Evolutionary conservation across 2,113 vertebrate species (phyloP), one percentile per base, ranked within the genome.

Genomic region (Coturnix japonica): DNA sequence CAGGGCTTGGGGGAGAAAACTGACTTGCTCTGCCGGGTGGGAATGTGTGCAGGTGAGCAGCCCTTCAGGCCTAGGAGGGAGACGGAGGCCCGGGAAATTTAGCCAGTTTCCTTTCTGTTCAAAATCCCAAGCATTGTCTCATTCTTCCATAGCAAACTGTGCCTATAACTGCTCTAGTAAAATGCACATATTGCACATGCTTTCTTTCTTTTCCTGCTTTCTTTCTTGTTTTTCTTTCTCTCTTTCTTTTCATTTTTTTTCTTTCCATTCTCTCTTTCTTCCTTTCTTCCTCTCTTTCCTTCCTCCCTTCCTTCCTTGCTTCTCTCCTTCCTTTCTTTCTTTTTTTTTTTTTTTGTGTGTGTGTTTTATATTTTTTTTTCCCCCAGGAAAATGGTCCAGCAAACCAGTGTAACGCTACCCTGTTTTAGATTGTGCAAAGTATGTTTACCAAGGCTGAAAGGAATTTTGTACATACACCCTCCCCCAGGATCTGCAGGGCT

Each of bases 371-470:
- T 35, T 23, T 35, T 53, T 30, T 78, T 59, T 51, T 4, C 16
- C 53, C 87, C 56, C 51, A 85, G 60, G 41, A 44, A 79, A 92
- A 92, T 37, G 23, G n/a, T 70, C 69, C 25, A 1, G 59, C 37
- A 89, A 87, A 79, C 22, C 75, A 74, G 43, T 85, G 95, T 89
- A 96, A 96, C 39, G 81, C 14, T 91, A 93, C 60, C 30, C 91
- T 89, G 53, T 7, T 95, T 95, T 72, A 95, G 89, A 91, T 54
- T 91, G 89, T 89, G 81, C 57, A 85, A 94, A 92, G 89, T 87
- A 87, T 96, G 91, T 95, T 96, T 96, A 96, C 95, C 79, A 92
- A 94, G 85, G 43, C 85, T 87, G 94, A 94, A 96, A 96, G 87
- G 96, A 94, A 95, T 96, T 91, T 85, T 64, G 76, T 83, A 47